phyloP scores from a whole-genome alignment of 2,888 invertebrate genomes.

The Raillietiella orientalis region DNA sequence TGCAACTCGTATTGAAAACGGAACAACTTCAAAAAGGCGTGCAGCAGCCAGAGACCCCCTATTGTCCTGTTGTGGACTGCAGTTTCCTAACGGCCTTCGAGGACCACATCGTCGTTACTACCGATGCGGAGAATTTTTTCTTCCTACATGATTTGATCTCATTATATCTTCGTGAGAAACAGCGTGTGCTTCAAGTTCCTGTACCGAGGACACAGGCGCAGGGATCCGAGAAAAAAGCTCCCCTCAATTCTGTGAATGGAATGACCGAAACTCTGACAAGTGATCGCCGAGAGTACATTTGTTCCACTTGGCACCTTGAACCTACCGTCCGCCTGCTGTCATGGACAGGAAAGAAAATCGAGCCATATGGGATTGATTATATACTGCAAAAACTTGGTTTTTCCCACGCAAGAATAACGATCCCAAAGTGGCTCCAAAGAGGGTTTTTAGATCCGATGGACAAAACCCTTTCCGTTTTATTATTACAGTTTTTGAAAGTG shows the following conservation, averaged over 20 bases:
- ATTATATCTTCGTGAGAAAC: constrained; percentile 62
- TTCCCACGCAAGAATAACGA: constrained; percentile 84
- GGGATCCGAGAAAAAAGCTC: too few relatives aligned
- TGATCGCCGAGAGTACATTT: constrained; percentile 67
- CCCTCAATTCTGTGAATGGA: too few relatives aligned
- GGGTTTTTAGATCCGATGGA: constrained; percentile 94
- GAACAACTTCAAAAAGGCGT: constrained; percentile 53
- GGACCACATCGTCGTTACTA: constrained; percentile 89
- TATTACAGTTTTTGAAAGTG: constrained; percentile 5
- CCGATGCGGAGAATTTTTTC: constrained; percentile 91
- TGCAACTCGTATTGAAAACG: constrained; percentile 75
- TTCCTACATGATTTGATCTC: constrained; percentile 89
- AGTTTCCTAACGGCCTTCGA: constrained; percentile 96
- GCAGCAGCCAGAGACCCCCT: background rate
- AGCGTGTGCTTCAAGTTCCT: background rate
- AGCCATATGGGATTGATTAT: constrained; percentile 93
- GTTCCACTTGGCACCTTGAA: constrained; percentile 85
- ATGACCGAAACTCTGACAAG: constrained; percentile 21
- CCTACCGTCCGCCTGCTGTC: constrained; percentile 23
- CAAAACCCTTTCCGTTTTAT: constrained; percentile 45
- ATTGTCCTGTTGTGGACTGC: constrained; percentile 49
- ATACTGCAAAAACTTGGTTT: constrained; percentile 91
- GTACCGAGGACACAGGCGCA: too few relatives aligned
- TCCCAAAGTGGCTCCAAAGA: constrained; percentile 96
- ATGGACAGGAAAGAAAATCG: constrained; percentile 85